Base-by-base conservation (phyloP, 2,888 invertebrate genomes). In the Acleris holmiana region DNA sequence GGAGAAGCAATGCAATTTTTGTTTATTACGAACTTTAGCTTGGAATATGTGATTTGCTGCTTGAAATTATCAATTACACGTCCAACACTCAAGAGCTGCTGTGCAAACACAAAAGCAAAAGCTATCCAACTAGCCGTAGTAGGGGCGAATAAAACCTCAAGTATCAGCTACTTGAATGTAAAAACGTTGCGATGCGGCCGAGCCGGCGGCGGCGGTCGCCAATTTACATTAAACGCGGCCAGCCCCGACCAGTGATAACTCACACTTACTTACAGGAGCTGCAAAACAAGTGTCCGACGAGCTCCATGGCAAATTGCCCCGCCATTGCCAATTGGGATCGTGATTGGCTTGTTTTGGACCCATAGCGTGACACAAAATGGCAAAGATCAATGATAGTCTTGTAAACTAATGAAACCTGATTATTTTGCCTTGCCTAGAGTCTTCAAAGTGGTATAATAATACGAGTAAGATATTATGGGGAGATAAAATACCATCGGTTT, bases 221-320 rank as follows among this genome's bases (percentile, higher is more conserved):
- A 86, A 91, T 90, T 91, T 90, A 86, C 89, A 90, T 91, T 89
- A 89, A 90, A 89, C 86, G 89, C 89, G 89, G 89, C 82, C 78
- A 80, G 81, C 82, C 76, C 76, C 81, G 78, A 77, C 82, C 78
- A 83, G 85, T 85, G 86, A 88, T 88, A 89, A 84, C 83, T 87
- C 82, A 84, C 83, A 86, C 81, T 85, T 75, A 75, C 75, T 70
- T 65, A 65, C 65, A 60, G 70, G 74, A 76, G 77, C 78, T 75
- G 74, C 78, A 71, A 74, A 76, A 75, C 78, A 73, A 77, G 73
- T 77, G 74, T 76, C 75, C 77, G 73, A 78, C 74, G 53, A n/a
- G 59, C 49, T 49, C 49, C 65, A 65, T 60, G 58, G 59, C 55
- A 60, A 64, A 64, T 64, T 64, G 65, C 65, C 49, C 49, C 60